Evolutionary conservation across 2,888 invertebrate genomes (phyloP), one percentile per base, ranked within the genome.

Genomic region (Zele albiditarsus): DNA sequence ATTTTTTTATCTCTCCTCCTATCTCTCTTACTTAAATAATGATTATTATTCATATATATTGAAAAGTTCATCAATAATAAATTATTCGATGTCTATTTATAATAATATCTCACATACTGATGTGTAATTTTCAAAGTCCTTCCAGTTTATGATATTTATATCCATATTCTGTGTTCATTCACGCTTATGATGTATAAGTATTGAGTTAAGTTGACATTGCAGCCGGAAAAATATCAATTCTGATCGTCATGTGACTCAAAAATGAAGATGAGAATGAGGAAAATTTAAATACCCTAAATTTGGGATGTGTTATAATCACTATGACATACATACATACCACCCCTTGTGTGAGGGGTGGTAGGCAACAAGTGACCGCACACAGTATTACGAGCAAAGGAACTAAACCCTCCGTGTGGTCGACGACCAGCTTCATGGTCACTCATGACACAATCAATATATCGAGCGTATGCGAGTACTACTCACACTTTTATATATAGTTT

Each of bases 391-490:
- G 62, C 38, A 58, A 49, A 53, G 57, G 25, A 49, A 38, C 38
- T 38, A 27, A 71, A 73, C 71, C 53, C 27, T 73, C 69, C 79
- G 77, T 79, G 81, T 81, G 84, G 85, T 85, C 84, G 83, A 80
- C 84, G 85, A 86, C 84, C 84, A 84, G 85, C 82, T 86, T 82
- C 78, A 81, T 78, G 62, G 42, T 58, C 38, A 76, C 79, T 80
- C 71, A 76, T 78, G 77, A 60, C 46, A 82, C 80, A 85, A 82
- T 87, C 87, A 84, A 87, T 87, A 86, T 87, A 87, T 87, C 86
- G 87, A 87, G 85, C 84, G 82, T 82, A 76, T 80, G 78, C 53
- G 53, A 20, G 53, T 53, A n/a, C 76, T 77, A 77, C 72, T 77
- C 71, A 74, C 71, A 75, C 71, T 72, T n/a, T 28, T 33, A 31